phyloP scores from a whole-genome alignment of 2,888 invertebrate genomes.

The Xestia rhomboidea region DNA sequence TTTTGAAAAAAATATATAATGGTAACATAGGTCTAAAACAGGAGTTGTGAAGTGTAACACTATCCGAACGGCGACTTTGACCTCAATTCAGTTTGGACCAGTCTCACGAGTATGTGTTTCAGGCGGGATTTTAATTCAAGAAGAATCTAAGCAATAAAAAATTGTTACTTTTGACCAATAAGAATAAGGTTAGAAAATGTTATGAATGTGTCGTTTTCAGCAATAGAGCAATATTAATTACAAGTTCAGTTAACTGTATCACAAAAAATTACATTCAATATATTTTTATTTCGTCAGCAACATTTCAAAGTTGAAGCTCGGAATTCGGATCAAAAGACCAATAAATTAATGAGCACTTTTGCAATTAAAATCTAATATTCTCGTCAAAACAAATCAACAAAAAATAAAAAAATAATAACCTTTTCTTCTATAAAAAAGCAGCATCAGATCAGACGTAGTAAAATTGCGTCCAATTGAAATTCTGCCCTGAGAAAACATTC shows the following conservation, averaged over 20 bases:
- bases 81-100: constrained; percentile 73
- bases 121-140: constrained; percentile 71
- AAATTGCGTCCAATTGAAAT: constrained; percentile 90
- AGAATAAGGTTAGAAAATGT: neutral
- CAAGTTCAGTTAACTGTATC: neutral
- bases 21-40: constrained; percentile 36
- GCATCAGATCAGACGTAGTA: constrained; percentile 49
- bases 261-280: neutral
- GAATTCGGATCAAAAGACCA: neutral
- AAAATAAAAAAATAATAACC: constrained; percentile 39
- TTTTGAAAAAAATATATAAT: neutral
- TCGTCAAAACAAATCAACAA: neutral
- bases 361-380: neutral
- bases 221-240: neutral
- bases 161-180: neutral
- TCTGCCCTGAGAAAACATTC: constrained; percentile 91
- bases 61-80: constrained; percentile 78
- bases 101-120: constrained; percentile 81
- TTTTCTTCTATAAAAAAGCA: constrained; percentile 59
- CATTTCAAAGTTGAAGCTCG: neutral
- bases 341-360: neutral
- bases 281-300: neutral
- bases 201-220: neutral
- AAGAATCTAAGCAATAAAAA: constrained; percentile 1
- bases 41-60: constrained; percentile 57